Percentiles rank a stretch among this genome's conserved stretches.
phyloP scores from a whole-genome alignment of 2,888 invertebrate genomes.

The Lymantria monacha region DNA sequence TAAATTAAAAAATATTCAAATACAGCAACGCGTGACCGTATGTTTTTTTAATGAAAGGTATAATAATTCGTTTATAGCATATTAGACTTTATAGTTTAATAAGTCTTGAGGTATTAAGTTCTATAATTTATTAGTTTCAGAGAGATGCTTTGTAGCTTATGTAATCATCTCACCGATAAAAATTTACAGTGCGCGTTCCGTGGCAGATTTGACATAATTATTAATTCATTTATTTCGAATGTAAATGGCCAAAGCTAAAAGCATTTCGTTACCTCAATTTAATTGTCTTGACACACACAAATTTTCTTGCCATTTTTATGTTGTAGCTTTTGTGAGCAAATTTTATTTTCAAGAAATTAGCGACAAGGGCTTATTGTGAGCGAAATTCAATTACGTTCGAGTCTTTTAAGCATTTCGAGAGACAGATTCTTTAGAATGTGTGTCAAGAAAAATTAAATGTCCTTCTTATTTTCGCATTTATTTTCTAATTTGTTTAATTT shows the following conservation, averaged over 20 bases:
- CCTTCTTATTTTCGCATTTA: background rate
- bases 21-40: too few species aligned
- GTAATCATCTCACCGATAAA: too few species aligned
- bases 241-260: conserved; percentile 28
- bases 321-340: conserved; percentile 65
- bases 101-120: too few species aligned
- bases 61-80: too few species aligned
- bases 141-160: too few species aligned
- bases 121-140: too few species aligned
- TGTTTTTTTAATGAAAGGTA: too few species aligned
- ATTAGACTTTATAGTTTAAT: too few species aligned
- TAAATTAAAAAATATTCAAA: too few species aligned
- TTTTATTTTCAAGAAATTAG: conserved; percentile 64
- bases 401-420: conserved; percentile 44
- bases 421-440: conserved; percentile 37
- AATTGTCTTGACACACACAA: conserved; percentile 75
- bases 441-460: conserved; percentile 26
- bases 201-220: too few species aligned
- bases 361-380: conserved; percentile 52
- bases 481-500: background rate
- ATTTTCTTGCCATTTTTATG: conserved; percentile 64
- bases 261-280: conserved; percentile 72
- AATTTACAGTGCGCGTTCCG: too few species aligned
- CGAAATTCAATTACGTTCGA: conserved; percentile 59
- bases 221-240: too few species aligned